These are phyloP conservation scores for Andricus grossulariae DNA, from an alignment of 1,140 invertebrate species.

Conservation along the genomic window DNA sequence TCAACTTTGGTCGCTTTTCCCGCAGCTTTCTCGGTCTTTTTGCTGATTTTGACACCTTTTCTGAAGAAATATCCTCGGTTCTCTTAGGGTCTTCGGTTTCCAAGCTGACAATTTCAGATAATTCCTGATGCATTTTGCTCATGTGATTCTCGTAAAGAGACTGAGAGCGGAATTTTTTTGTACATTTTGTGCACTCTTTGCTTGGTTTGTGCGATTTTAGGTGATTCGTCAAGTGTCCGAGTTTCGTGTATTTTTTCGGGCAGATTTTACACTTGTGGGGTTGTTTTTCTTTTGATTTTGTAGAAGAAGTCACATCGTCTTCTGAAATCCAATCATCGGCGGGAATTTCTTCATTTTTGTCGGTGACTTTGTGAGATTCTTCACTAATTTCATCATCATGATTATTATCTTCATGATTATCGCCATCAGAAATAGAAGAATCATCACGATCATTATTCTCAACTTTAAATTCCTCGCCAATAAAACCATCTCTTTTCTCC, in stretches of 20 bases:
- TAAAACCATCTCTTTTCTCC: not conserved
- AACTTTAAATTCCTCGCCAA: not conserved
- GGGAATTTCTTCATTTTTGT: conserved; percentile 44
- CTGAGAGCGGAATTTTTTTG: conserved; percentile 52
- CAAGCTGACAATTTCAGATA: not conserved
- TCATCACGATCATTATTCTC: not conserved
- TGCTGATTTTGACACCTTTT: not conserved
- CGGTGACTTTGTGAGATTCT: not conserved
- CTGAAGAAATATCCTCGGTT: conserved; percentile 1
- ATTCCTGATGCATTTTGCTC: conserved; percentile 47
- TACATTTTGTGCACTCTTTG: conserved; percentile 56
- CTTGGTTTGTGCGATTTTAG: conserved; percentile 49
- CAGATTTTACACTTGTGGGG: conserved; percentile 59
- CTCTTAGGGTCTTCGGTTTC: not conserved
- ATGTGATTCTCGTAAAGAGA: conserved; percentile 57
- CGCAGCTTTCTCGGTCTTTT: not conserved
- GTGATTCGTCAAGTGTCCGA: conserved; percentile 60
- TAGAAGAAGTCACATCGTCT: conserved; percentile 24
- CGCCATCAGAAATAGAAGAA: conserved; percentile 5
- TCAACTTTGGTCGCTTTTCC: conserved; percentile 31
- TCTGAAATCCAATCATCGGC: conserved; percentile 32
- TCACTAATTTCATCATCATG: not conserved
- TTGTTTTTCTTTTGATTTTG: conserved; percentile 35
- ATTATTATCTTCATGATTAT: not conserved
- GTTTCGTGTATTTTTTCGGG: conserved; percentile 57